A percentile compares a stretch with the other conserved stretches of the same genome.
These are phyloP conservation scores for Lagria hirta DNA, from an alignment of 2,888 invertebrate genomes.

Conservation along the genomic window DNA sequence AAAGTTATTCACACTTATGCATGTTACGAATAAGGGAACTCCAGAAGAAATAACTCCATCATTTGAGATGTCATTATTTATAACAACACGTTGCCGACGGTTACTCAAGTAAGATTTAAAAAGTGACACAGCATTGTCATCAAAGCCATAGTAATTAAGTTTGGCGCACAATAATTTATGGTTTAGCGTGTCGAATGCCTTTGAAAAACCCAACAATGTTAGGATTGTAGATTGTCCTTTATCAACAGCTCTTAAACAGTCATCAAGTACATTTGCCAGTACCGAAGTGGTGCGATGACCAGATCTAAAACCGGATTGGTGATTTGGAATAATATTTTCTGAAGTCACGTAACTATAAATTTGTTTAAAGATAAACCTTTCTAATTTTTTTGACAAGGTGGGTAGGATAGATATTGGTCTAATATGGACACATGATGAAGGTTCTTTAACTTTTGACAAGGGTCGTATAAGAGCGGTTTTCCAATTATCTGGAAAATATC, in stretches of 20 bases:
- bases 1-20: no score
- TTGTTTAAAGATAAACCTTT: slow-evolving; percentile 14
- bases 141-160: slow-evolving; percentile 12
- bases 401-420: slow-evolving; percentile 13
- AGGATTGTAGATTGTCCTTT: slow-evolving; percentile 5
- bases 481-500: slow-evolving; percentile 8
- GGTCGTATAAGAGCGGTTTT: slow-evolving; percentile 11
- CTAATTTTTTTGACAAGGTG: slow-evolving; percentile 7
- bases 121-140: slow-evolving; percentile 2
- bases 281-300: slow-evolving; percentile 13
- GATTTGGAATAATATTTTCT: neutral
- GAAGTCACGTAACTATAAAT: slow-evolving; percentile 1
- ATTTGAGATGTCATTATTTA: neutral
- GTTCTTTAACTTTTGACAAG: slow-evolving; percentile 7
- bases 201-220: slow-evolving; percentile 13
- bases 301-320: slow-evolving; percentile 16
- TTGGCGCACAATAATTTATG: slow-evolving; percentile 14
- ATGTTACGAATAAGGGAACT: no score
- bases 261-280: slow-evolving; percentile 12
- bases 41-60: neutral
- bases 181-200: slow-evolving; percentile 19
- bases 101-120: slow-evolving; percentile 6
- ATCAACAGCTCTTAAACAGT: slow-evolving; percentile 6
- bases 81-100: slow-evolving; percentile 6
- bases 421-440: slow-evolving; percentile 3